Conservation (phyloP, 2,888 invertebrate genomes). For the Camponotus fellah region DNA sequence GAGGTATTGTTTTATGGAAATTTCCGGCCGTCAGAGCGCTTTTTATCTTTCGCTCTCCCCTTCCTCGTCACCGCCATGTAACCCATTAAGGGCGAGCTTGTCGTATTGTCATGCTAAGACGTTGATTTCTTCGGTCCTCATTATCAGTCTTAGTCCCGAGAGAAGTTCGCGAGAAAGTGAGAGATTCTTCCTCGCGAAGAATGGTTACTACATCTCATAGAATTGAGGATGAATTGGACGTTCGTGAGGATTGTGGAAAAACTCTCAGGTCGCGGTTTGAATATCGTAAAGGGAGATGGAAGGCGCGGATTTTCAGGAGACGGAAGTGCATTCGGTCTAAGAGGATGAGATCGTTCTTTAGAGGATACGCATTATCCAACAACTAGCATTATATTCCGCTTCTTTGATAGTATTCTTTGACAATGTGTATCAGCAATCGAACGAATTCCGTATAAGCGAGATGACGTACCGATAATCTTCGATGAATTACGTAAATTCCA, state of each 20-base stretch:
- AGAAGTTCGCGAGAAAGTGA: constrained; percentile 46
- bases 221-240: constrained; percentile 53
- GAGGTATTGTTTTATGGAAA: constrained; percentile 81
- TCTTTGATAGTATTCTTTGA: not conserved
- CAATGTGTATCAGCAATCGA: not conserved
- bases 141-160: constrained; percentile 68
- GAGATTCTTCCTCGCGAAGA: constrained; percentile 38
- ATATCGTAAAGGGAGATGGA: constrained; percentile 17
- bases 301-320: constrained; percentile 5
- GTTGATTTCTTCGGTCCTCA: constrained; percentile 73
- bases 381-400: constrained; percentile 9
- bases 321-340: constrained; percentile 6
- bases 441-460: not conserved
- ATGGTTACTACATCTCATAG: constrained; percentile 43
- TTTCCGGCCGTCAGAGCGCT: constrained; percentile 73
- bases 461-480: constrained; percentile 8
- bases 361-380: constrained; percentile 23
- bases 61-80: constrained; percentile 57
- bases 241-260: constrained; percentile 51
- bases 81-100: constrained; percentile 69
- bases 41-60: constrained; percentile 63
- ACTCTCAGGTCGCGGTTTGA: constrained; percentile 41
- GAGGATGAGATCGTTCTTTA: constrained; percentile 25
- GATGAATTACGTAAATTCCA: constrained; percentile 70
- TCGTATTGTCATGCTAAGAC: constrained; percentile 78